Evolutionary conservation across 1,140 invertebrate species (phyloP).

Genomic region (Luehdorfia chinensis): DNA sequence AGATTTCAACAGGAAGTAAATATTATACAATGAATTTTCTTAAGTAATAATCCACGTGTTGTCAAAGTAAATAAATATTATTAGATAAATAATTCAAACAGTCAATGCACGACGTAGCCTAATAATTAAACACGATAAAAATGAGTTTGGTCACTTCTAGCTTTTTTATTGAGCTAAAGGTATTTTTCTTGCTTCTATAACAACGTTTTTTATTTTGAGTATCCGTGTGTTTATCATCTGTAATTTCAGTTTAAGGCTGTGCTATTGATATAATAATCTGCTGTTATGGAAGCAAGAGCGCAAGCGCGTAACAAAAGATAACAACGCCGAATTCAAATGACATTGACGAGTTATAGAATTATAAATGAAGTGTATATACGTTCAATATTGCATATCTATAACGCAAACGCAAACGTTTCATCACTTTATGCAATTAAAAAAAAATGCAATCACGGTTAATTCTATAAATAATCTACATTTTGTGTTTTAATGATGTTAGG

Average conservation of each 20-base stretch:
- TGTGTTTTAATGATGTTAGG: too few relatives aligned
- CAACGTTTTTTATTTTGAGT: not conserved
- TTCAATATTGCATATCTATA: not conserved
- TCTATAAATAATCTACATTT: too few relatives aligned
- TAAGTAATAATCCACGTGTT: too few relatives aligned
- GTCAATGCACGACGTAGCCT: too few relatives aligned
- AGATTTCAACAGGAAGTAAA: slow-evolving; percentile 30
- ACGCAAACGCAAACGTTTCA: not conserved
- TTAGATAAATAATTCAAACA: too few relatives aligned
- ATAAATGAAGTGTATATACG: not conserved
- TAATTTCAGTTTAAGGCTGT: not conserved
- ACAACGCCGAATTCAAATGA: slow-evolving; percentile 31
- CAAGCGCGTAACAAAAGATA: slow-evolving; percentile 33
- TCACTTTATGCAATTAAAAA: too few relatives aligned
- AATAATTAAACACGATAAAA: too few relatives aligned
- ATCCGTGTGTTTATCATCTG: not conserved
- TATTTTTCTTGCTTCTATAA: not conserved
- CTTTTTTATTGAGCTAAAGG: too few relatives aligned
- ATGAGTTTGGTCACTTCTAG: too few relatives aligned
- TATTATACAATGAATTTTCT: too few relatives aligned
- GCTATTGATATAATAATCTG: slow-evolving; percentile 24
- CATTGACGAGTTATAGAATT: slow-evolving; percentile 21
- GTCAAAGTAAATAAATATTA: too few relatives aligned
- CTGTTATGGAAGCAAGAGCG: slow-evolving; percentile 29
- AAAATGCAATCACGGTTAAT: too few relatives aligned